Evolutionary conservation across 1,140 invertebrate species (phyloP).

Genomic region (Bombus confusus): DNA sequence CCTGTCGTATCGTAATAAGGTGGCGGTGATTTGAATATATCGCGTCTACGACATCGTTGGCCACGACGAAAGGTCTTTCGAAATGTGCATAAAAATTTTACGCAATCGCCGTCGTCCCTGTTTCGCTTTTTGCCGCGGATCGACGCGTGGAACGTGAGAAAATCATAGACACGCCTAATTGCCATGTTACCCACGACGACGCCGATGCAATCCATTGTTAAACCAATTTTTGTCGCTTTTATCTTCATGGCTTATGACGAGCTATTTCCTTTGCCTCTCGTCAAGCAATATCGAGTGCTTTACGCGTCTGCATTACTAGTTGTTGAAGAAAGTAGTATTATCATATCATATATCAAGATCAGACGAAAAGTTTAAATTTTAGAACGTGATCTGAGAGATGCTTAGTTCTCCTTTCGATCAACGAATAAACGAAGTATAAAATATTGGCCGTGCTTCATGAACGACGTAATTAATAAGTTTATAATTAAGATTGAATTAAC

Average conservation of each 20-base stretch:
- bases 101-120: conserved; percentile 17
- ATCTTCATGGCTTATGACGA: background rate
- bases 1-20: conserved; percentile 2
- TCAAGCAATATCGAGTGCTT: background rate
- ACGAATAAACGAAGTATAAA: background rate
- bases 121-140: background rate
- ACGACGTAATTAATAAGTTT: too few relatives aligned
- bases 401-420: background rate
- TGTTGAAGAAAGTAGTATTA: background rate
- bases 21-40: conserved; percentile 51
- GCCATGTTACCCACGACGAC: background rate
- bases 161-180: conserved; percentile 32
- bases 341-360: background rate
- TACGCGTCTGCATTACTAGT: background rate
- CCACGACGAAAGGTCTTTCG: conserved; percentile 47
- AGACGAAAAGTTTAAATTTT: background rate
- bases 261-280: background rate
- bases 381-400: too few relatives aligned
- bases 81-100: conserved; percentile 45
- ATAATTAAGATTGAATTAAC: too few relatives aligned
- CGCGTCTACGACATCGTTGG: conserved; percentile 5
- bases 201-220: background rate
- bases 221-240: background rate
- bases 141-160: conserved; percentile 27
- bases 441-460: background rate